A percentile compares a stretch with the other conserved stretches of the same genome.
phyloP scores from a whole-genome alignment of 2,888 invertebrate species.

The Dicyrtomina minuta region DNA sequence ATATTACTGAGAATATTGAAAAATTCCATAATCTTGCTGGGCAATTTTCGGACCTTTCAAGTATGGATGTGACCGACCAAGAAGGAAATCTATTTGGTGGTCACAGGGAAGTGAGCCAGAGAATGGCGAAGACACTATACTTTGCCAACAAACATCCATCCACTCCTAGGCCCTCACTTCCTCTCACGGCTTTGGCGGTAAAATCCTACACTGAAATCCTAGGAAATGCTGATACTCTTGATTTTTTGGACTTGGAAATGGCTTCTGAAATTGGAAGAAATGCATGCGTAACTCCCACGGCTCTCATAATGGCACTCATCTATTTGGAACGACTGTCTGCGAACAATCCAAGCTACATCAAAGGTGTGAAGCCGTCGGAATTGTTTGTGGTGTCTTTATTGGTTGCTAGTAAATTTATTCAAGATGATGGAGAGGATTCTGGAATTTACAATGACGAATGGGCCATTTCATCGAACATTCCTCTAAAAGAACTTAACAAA shows the following conservation, averaged over 20 bases:
- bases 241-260: slow-evolving; percentile 73
- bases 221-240: slow-evolving; percentile 67
- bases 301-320: slow-evolving; percentile 86
- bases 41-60: no score
- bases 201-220: slow-evolving; percentile 77
- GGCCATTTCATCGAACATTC: slow-evolving; percentile 80
- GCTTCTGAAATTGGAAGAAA: slow-evolving; percentile 74
- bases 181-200: slow-evolving; percentile 82
- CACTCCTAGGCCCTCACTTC: slow-evolving; percentile 71
- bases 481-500: slow-evolving; percentile 71
- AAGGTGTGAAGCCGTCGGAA: slow-evolving; percentile 81
- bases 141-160: slow-evolving; percentile 75
- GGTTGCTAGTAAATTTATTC: slow-evolving; percentile 93
- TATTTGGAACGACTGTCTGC: slow-evolving; percentile 82
- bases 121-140: slow-evolving; percentile 85
- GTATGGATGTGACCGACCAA: not conserved
- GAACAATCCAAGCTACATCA: slow-evolving; percentile 79
- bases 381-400: slow-evolving; percentile 94
- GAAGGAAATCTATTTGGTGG: slow-evolving; percentile 59
- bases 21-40: no score
- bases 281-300: slow-evolving; percentile 87
- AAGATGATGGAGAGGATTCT: slow-evolving; percentile 89
- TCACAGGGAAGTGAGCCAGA: slow-evolving; percentile 74
- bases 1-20: no score
- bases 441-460: slow-evolving; percentile 90